Percentiles rank a stretch among this genome's conserved stretches.
These are phyloP conservation scores for Siniperca obscura DNA, from an alignment of 2,797 vertebrate species.

Conservation along the genomic window DNA sequence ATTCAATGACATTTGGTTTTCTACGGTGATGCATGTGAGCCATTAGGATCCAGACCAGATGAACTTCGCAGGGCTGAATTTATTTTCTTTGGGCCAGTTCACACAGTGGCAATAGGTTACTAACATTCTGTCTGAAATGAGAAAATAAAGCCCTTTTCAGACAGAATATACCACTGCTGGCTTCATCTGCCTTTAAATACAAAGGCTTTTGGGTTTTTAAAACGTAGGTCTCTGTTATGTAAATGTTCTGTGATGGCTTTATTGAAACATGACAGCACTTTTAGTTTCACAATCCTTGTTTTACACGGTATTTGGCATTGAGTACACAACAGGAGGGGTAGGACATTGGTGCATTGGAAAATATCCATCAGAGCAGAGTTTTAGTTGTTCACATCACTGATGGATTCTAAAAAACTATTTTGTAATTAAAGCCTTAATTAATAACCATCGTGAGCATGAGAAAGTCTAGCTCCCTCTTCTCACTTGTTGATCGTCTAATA, in stretches of 20 bases:
- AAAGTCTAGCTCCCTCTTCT: neutral
- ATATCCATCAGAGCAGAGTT: neutral
- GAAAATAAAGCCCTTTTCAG: constrained; percentile 20
- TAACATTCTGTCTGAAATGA: constrained; percentile 12
- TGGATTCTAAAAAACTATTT: neutral
- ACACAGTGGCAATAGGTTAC: neutral
- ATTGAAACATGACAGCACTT: constrained; percentile 12
- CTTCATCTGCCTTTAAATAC: neutral
- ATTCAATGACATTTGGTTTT: constrained; percentile 28
- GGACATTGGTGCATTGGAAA: neutral
- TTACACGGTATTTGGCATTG: neutral
- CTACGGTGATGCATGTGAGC: constrained; percentile 20
- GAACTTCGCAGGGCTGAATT: constrained; percentile 28
- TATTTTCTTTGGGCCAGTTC: constrained; percentile 1
- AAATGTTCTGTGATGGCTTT: constrained; percentile 4
- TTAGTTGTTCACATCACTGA: neutral
- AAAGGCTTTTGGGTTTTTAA: neutral
- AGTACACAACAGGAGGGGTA: neutral
- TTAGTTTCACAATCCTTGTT: neutral
- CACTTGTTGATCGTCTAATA: neutral
- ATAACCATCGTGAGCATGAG: neutral
- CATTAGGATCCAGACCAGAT: constrained; percentile 31
- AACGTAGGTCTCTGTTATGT: neutral
- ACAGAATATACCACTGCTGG: neutral
- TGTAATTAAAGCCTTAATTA: neutral